Evolutionary conservation across 2,113 vertebrate genomes (phyloP).

Genomic region (Symphodus melops): DNA sequence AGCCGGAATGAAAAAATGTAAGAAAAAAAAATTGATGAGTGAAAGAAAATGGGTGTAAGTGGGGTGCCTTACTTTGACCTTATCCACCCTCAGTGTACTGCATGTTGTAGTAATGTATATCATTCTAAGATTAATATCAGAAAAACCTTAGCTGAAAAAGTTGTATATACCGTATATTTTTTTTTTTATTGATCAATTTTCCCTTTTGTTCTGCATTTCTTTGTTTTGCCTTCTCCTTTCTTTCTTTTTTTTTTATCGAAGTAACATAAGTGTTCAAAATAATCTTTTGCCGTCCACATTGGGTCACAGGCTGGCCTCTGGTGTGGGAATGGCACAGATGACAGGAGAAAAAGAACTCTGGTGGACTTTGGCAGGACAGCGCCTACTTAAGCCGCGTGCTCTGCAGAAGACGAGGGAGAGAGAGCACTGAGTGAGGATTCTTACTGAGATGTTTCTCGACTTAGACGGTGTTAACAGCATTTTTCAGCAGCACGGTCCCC

Average conservation of each 20-base stretch:
- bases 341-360: slow-evolving; percentile 91
- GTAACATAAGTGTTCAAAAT: slow-evolving; percentile 33
- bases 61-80: slow-evolving; percentile 40
- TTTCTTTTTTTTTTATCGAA: slow-evolving; percentile 30
- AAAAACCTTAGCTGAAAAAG: slow-evolving; percentile 26
- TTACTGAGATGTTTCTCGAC: slow-evolving; percentile 38
- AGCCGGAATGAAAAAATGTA: slow-evolving; percentile 47
- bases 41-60: slow-evolving; percentile 26
- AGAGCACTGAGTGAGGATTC: slow-evolving; percentile 37
- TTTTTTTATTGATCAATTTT: not conserved
- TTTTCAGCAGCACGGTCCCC: slow-evolving; percentile 46
- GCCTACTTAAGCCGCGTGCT: slow-evolving; percentile 55
- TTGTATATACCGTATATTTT: slow-evolving; percentile 11
- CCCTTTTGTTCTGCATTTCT: slow-evolving; percentile 22
- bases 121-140: slow-evolving; percentile 49
- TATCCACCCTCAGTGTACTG: slow-evolving; percentile 45
- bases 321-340: slow-evolving; percentile 95
- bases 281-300: slow-evolving; percentile 86
- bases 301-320: slow-evolving; percentile 89
- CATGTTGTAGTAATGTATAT: slow-evolving; percentile 25
- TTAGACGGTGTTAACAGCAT: slow-evolving; percentile 59
- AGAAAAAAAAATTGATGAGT: slow-evolving; percentile 3
- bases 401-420: slow-evolving; percentile 21
- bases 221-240: slow-evolving; percentile 16
- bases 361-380: slow-evolving; percentile 91